Percentiles rank a stretch among this genome's conserved stretches.
Evolutionary conservation across 2,888 invertebrate species (phyloP).

Genomic region (Tiliacea citrago): DNA sequence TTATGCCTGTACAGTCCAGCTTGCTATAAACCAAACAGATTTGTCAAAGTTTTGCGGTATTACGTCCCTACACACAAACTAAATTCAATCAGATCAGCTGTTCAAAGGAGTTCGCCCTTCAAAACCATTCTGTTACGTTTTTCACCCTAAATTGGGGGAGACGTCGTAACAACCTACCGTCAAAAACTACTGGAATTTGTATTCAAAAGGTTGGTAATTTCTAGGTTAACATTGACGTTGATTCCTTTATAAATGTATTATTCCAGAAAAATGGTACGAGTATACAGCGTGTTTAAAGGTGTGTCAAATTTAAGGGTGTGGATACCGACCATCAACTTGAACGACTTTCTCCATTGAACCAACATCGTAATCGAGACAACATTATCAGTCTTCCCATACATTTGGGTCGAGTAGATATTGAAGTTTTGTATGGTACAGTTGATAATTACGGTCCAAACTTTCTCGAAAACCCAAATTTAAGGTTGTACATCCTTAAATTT

Average conservation of each 20-base stretch:
- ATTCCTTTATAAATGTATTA: not conserved
- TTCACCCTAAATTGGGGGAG: slow-evolving; percentile 33
- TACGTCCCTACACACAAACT: slow-evolving; percentile 10
- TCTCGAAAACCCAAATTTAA: too few relatives aligned
- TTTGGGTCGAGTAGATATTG: too few relatives aligned
- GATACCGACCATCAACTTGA: too few relatives aligned
- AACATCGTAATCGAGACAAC: too few relatives aligned
- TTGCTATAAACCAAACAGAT: not conserved
- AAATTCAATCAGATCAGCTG: slow-evolving; percentile 49
- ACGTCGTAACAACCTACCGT: not conserved
- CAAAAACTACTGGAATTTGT: not conserved
- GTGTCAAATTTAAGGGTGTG: too few relatives aligned
- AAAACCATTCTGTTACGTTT: slow-evolving; percentile 18
- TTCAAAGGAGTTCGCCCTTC: slow-evolving; percentile 37
- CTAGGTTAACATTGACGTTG: not conserved
- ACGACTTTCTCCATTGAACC: too few relatives aligned
- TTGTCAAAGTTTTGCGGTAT: slow-evolving; percentile 16
- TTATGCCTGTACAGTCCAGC: too few relatives aligned
- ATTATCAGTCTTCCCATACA: too few relatives aligned
- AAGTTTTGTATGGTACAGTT: too few relatives aligned
- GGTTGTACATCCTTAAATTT: too few relatives aligned
- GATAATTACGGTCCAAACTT: too few relatives aligned
- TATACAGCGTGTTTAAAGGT: not conserved
- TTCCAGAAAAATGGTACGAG: not conserved
- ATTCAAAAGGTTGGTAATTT: not conserved